Percentiles rank a stretch among this genome's conserved stretches.
Conservation (phyloP, 2,113 vertebrate genomes). For the Anguilla rostrata region DNA sequence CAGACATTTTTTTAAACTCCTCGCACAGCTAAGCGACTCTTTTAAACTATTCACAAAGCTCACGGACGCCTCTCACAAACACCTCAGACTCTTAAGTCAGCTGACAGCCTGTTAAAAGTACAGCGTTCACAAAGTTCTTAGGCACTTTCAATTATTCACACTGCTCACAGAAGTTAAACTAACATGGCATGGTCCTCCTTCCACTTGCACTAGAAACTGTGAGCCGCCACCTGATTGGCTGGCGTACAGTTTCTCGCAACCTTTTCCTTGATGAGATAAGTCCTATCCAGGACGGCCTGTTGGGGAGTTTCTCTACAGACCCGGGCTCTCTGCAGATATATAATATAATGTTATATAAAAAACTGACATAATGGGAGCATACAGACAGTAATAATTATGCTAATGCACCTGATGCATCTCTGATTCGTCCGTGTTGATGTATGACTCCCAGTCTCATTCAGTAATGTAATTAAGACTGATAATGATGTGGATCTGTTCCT, state of each 20-base stretch:
- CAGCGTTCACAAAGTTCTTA: not conserved
- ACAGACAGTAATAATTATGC: not conserved
- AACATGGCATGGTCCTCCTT: not conserved
- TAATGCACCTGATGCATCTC: not conserved
- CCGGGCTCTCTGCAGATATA: not conserved
- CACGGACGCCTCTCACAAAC: not conserved
- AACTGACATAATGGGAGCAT: not conserved
- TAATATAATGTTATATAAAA: not conserved
- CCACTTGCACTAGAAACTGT: not conserved
- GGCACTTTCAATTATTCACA: not conserved
- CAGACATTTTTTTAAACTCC: not conserved
- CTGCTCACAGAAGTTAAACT: not conserved
- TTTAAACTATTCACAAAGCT: not conserved
- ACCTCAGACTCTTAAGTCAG: not conserved
- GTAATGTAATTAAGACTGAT: not conserved
- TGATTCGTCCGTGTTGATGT: not conserved
- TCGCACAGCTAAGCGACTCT: not conserved
- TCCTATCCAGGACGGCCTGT: not conserved
- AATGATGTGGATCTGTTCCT: not conserved
- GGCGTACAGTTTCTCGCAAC: not conserved
- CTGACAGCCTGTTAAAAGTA: not conserved
- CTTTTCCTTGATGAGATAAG: not conserved
- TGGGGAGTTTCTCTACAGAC: not conserved
- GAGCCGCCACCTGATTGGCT: not conserved
- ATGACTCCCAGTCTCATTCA: not conserved